Evolutionary conservation across 2,113 vertebrate genomes (phyloP), one percentile per base, ranked within the genome.

Genomic region (Leucoraja erinaceus): DNA sequence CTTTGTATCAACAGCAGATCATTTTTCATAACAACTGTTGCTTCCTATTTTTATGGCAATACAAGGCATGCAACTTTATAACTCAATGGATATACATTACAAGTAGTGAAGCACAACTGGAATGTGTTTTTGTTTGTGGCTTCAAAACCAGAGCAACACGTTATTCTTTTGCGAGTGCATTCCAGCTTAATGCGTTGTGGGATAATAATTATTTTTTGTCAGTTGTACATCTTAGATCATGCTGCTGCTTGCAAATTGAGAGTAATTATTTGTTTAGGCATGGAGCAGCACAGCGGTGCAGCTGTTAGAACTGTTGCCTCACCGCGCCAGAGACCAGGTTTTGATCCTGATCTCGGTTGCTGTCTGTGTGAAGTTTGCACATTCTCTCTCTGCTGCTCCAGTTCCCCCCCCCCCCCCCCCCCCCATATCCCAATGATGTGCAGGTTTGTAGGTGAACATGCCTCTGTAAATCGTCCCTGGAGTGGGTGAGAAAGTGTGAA

Each of bases 21-120:
- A 74, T 72, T 91, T 91, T 72, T 91, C 90, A 91, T 68, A 91
- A 91, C 90, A 91, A 91, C 90, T 91, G 90, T 91, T 72, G 66
- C 90, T 91, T 91, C 88, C 90, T 91, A 91, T 91, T 91, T 91
- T 91, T 91, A 91, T 8, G 33, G 66, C 72, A 33, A 91, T 74
- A 54, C 81, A 25, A 22, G 54, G 81, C 81, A 59, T 59, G 54
- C 81, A 84, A 54, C 66, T 91, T 72, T 47, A 68, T 74, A 54
- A 91, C 38, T 28, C 90, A 70, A 90, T 14, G 68, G 90, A 47
- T 91, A 72, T 91, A 91, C 31, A 91, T 91, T 91, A 74, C 90
- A 74, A 28, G 90, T 91, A 91, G 72, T 72, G 83, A 70, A 91
- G 4, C 68, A 74, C 20, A 74, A 25, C n/a, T 70, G 90, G 90